Conservation (phyloP, 37 sponge, comb jelly and placozoan species). For the Corticium candelabrum region DNA sequence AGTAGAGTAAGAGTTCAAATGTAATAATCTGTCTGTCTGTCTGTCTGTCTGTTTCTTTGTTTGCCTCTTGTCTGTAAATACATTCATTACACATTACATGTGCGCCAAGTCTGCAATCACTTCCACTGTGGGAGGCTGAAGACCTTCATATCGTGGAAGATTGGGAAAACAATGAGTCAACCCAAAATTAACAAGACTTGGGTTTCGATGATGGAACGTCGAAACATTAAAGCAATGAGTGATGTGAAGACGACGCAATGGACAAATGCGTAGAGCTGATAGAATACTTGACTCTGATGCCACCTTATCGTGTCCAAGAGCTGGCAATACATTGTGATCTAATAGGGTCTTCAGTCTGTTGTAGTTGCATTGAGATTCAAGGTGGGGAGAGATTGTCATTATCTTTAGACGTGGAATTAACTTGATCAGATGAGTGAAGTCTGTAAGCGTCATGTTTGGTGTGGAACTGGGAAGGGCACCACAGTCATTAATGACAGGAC, state of each 20-base stretch:
- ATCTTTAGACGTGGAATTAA: constrained; percentile 14
- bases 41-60: background rate
- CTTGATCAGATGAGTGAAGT: constrained; percentile 14
- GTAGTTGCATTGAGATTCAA: constrained; percentile 16
- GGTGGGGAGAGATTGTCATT: constrained; percentile 40
- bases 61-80: too few species aligned
- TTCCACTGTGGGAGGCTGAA: constrained; percentile 31
- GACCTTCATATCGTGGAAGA: constrained; percentile 17
- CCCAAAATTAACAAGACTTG: constrained; percentile 43
- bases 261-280: constrained; percentile 14
- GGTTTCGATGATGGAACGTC: constrained; percentile 25
- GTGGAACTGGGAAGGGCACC: constrained; percentile 24
- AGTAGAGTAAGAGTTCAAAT: too few species aligned
- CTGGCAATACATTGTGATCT: constrained; percentile 25
- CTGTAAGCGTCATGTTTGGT: constrained; percentile 12
- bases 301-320: constrained; percentile 37
- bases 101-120: constrained; percentile 29
- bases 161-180: constrained; percentile 15
- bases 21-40: background rate
- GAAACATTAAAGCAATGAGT: constrained; percentile 40
- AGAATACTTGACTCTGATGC: constrained; percentile 28
- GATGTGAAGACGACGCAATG: constrained; percentile 18
- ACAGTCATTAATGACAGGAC: constrained; percentile 42
- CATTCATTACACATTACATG: constrained; percentile 10
- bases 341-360: constrained; percentile 19